These are phyloP conservation scores for Chrysomallon squamiferum DNA, from an alignment of 1,140 invertebrate species.

Conservation along the genomic window DNA sequence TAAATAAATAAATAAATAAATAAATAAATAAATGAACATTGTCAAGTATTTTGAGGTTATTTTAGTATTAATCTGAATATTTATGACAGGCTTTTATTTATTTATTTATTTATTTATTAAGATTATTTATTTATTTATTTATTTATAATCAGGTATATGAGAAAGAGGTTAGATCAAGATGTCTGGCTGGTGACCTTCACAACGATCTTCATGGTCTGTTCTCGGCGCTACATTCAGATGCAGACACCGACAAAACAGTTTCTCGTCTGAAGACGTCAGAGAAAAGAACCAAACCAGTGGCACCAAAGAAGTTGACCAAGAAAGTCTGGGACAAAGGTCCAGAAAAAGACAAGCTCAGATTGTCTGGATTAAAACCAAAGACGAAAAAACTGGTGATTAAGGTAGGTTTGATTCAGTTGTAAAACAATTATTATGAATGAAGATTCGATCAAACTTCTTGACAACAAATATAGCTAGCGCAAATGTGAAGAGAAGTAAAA, in stretches of 20 bases:
- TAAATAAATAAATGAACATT: too few relatives aligned
- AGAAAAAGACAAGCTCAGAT: too few relatives aligned
- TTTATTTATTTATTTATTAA: not conserved
- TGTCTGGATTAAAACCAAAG: too few relatives aligned
- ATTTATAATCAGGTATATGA: conserved; percentile 37
- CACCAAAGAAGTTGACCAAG: not conserved
- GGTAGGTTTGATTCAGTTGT: too few relatives aligned
- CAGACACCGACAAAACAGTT: not conserved
- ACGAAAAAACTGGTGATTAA: too few relatives aligned
- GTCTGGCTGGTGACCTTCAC: conserved; percentile 11
- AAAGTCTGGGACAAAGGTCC: too few relatives aligned
- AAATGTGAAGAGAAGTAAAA: too few relatives aligned
- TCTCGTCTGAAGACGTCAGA: too few relatives aligned
- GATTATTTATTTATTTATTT: not conserved
- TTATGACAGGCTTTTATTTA: not conserved
- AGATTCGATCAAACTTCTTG: too few relatives aligned
- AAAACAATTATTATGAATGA: too few relatives aligned
- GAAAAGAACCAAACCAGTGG: not conserved
- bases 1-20: not conserved
- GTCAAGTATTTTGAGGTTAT: too few relatives aligned
- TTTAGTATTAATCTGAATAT: not conserved
- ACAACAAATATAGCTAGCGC: too few relatives aligned
- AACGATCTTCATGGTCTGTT: conserved; percentile 35
- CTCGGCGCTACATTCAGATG: conserved; percentile 1
- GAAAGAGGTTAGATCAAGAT: conserved; percentile 30